Evolutionary conservation across 2,113 vertebrate genomes (phyloP).

Genomic region (rabbit (Oryctolagus cuniculus)): mOryCun1.1 NC_091441.1:66980501-66981000

Average conservation of each 20-base stretch:
- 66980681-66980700: background rate
- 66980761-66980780: too few species aligned
- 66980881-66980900: too few species aligned
- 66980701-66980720: background rate
- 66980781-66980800: too few species aligned
- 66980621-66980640: background rate
- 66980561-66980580: background rate
- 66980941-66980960: too few species aligned
- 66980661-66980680: background rate
- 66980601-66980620: background rate
- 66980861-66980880: too few species aligned
- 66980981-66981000: too few species aligned
- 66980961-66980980: too few species aligned
- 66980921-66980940: too few species aligned
- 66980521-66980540: background rate
- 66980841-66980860: too few species aligned
- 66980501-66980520: background rate
- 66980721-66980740: conserved; percentile 39
- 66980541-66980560: background rate
- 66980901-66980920: too few species aligned
- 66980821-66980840: too few species aligned
- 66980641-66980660: background rate
- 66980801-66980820: too few species aligned
- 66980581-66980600: background rate
- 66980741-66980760: background rate